Conservation (phyloP, 2,113 vertebrate species). For the Trogon surrucura region DNA sequence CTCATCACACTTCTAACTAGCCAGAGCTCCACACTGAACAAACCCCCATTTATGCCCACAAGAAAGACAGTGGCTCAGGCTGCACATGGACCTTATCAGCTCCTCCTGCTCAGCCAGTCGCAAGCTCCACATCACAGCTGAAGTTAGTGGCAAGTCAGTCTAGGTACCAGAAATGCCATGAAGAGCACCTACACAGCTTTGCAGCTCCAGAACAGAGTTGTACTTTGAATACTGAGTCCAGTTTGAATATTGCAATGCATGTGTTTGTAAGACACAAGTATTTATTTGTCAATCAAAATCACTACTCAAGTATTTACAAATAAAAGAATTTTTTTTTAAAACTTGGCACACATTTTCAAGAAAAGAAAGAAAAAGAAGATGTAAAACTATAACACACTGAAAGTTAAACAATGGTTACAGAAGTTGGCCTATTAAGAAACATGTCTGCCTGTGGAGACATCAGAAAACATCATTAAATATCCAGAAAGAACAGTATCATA, state of each 20-base stretch:
- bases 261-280: background rate
- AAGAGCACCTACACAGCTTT: background rate
- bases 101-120: background rate
- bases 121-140: accelerated
- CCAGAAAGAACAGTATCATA: background rate
- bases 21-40: background rate
- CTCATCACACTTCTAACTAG: background rate
- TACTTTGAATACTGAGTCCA: background rate
- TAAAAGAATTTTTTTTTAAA: background rate
- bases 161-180: background rate
- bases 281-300: background rate
- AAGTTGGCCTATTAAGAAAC: background rate
- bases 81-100: background rate
- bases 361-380: background rate
- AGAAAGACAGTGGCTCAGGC: background rate
- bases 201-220: background rate
- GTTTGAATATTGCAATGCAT: accelerated
- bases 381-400: background rate
- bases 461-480: background rate
- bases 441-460: background rate
- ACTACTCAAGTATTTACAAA: background rate
- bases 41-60: background rate
- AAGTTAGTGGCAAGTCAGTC: background rate
- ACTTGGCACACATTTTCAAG: background rate
- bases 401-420: background rate